phyloP scores from a whole-genome alignment of 1,140 invertebrate genomes.

The Ptiloglossa arizonensis region DNA sequence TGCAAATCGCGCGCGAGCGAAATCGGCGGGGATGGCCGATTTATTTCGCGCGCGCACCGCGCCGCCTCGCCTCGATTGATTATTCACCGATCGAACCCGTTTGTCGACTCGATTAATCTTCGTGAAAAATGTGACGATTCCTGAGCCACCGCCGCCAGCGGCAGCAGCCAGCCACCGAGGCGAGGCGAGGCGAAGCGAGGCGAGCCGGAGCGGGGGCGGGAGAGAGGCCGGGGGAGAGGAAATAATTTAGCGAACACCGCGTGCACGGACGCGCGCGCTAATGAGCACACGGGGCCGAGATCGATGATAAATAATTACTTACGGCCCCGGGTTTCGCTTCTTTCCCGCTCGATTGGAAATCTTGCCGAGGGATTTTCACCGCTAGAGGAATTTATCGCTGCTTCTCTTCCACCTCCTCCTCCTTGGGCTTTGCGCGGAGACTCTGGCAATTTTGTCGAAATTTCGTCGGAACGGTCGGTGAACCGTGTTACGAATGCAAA shows the following conservation, averaged over 20 bases:
- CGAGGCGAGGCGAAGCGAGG: too few species aligned
- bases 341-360: background rate
- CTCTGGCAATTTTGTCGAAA: too few species aligned
- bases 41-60: conserved; percentile 60
- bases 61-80: conserved; percentile 51
- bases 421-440: too few species aligned
- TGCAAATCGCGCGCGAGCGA: conserved; percentile 69
- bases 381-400: conserved; percentile 1
- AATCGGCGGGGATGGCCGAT: conserved; percentile 56
- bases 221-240: conserved; percentile 8
- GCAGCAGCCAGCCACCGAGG: background rate
- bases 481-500: too few species aligned
- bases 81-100: conserved; percentile 63
- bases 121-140: conserved; percentile 63
- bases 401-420: too few species aligned
- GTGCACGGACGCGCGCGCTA: conserved; percentile 35
- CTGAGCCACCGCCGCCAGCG: background rate
- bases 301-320: conserved; percentile 62
- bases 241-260: conserved; percentile 54
- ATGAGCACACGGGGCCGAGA: conserved; percentile 33
- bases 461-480: too few species aligned
- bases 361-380: background rate
- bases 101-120: conserved; percentile 67
- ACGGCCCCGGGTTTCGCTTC: background rate
- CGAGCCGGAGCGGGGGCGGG: too few species aligned